Percentiles rank a stretch among this genome's conserved stretches.
phyloP scores from a whole-genome alignment of 2,797 vertebrate genomes.

The Syndactyla subalaris region DNA sequence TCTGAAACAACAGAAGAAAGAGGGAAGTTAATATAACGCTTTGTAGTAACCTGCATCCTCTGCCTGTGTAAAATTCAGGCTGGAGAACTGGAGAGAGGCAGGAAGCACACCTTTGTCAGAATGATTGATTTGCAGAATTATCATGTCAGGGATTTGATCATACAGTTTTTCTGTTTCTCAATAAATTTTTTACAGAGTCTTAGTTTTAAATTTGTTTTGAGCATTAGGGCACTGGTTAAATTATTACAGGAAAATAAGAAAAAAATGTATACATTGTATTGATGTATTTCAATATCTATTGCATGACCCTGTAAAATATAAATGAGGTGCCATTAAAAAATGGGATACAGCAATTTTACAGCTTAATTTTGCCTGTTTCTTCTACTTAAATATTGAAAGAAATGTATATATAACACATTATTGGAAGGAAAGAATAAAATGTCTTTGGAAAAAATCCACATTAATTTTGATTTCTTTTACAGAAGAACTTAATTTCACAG shows the following conservation, averaged over 20 bases:
- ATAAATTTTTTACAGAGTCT: not conserved
- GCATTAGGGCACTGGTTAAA: not conserved
- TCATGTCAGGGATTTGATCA: not conserved
- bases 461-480: slow-evolving; percentile 13
- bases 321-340: not conserved
- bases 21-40: not conserved
- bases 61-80: not conserved
- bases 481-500: slow-evolving; percentile 56
- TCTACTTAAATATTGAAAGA: not conserved
- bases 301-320: not conserved
- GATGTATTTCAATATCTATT: not conserved
- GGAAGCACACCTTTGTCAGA: not conserved
- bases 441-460: not conserved
- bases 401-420: not conserved
- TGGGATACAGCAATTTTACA: not conserved
- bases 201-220: not conserved
- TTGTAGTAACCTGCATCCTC: not conserved
- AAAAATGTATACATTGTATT: not conserved
- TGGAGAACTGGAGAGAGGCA: not conserved
- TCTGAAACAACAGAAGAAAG: not conserved
- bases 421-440: not conserved
- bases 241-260: not conserved
- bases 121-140: not conserved
- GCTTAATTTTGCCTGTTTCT: not conserved
- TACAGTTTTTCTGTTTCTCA: not conserved